Percentiles rank a stretch among this genome's conserved stretches.
Evolutionary conservation across 1,140 invertebrate genomes (phyloP).

Genomic region (Pseudomyrmex cubaensis): DNA sequence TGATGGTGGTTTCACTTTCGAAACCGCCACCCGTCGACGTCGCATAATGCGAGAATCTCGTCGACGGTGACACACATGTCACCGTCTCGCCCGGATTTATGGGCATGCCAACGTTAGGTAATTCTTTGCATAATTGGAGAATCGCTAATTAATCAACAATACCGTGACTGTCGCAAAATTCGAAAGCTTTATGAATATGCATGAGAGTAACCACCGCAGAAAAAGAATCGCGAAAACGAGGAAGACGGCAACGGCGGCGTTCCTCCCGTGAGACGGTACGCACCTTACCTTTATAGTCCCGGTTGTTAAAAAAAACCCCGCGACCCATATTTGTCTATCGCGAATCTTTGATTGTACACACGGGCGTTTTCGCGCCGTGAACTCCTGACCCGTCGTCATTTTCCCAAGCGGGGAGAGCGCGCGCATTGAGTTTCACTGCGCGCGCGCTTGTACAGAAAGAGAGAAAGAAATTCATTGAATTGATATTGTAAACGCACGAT

Average conservation of each 20-base stretch:
- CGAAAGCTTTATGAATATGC: slow-evolving; percentile 17
- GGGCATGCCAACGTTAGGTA: slow-evolving; percentile 17
- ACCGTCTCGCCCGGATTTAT: background rate
- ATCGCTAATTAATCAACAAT: slow-evolving; percentile 27
- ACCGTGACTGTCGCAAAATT: slow-evolving; percentile 9
- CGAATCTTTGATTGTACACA: slow-evolving; percentile 23
- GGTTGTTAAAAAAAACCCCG: slow-evolving; percentile 29
- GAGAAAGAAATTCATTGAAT: background rate
- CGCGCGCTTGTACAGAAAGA: background rate
- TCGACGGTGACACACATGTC: slow-evolving; percentile 38
- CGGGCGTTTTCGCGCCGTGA: slow-evolving; percentile 38
- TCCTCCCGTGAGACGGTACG: background rate
- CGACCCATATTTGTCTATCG: slow-evolving; percentile 31
- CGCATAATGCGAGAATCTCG: slow-evolving; percentile 10
- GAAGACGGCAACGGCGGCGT: too few species aligned
- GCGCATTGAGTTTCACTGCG: slow-evolving; percentile 62
- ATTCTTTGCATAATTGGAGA: background rate
- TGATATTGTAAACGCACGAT: slow-evolving; percentile 8
- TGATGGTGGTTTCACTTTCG: slow-evolving; percentile 77
- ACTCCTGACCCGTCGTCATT: slow-evolving; percentile 49
- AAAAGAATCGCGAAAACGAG: background rate
- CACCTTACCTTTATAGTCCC: background rate
- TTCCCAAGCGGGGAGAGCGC: slow-evolving; percentile 29
- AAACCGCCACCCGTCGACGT: slow-evolving; percentile 67
- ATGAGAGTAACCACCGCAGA: background rate